These are phyloP conservation scores for Spilarctia lutea DNA, from an alignment of 2,888 invertebrate species.

Conservation along the genomic window DNA sequence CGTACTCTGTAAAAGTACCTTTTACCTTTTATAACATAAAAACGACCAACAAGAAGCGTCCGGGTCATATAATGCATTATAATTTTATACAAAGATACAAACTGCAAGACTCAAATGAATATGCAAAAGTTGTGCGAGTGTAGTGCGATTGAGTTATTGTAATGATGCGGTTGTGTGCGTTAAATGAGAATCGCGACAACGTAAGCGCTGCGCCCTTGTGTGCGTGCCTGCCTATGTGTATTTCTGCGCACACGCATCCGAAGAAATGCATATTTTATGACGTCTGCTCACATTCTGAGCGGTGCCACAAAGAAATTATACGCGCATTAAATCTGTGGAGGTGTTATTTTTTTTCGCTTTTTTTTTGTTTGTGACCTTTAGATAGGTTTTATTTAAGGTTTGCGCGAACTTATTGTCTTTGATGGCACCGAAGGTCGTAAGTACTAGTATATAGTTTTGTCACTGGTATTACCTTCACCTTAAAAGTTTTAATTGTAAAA, in stretches of 20 bases:
- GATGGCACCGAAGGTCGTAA: not conserved
- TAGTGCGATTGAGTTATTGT: constrained; percentile 84
- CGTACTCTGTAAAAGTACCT: constrained; percentile 42
- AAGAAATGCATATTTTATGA: constrained; percentile 87
- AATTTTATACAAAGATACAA: constrained; percentile 86
- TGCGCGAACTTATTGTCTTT: constrained; percentile 25
- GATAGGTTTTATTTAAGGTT: constrained; percentile 48
- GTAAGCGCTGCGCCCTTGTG: constrained; percentile 38
- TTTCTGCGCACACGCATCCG: constrained; percentile 70
- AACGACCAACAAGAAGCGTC: constrained; percentile 62
- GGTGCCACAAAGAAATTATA: constrained; percentile 87
- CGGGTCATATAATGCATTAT: constrained; percentile 85
- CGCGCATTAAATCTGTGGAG: constrained; percentile 85
- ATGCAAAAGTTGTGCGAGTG: constrained; percentile 81
- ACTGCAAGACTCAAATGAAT: constrained; percentile 82
- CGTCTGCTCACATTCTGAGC: constrained; percentile 85
- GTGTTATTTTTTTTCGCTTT: constrained; percentile 69
- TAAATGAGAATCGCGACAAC: constrained; percentile 32
- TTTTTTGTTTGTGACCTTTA: constrained; percentile 56
- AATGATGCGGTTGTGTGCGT: constrained; percentile 66
- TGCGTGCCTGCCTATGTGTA: constrained; percentile 37
- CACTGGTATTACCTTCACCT: not conserved
- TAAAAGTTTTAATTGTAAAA: not conserved
- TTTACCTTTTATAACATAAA: constrained; percentile 65
- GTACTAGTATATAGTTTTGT: not conserved